phyloP scores from a whole-genome alignment of 2,888 invertebrate genomes.

The Limnephilus rhombicus region DNA sequence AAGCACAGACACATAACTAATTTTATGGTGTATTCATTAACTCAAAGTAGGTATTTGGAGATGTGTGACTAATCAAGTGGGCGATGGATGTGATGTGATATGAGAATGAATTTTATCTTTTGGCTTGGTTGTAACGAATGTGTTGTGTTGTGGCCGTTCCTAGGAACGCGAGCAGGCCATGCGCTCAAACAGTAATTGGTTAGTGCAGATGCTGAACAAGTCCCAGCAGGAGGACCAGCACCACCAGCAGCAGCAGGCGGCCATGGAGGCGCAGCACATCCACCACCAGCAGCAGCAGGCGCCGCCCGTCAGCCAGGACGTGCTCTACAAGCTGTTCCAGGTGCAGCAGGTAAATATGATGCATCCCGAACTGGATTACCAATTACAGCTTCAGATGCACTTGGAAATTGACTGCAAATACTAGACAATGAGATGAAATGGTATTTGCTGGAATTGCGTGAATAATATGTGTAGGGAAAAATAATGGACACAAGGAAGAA shows the following conservation, averaged over 20 bases:
- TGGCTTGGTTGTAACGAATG: not conserved
- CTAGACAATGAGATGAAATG: no score
- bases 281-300: constrained; percentile 81
- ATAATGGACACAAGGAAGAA: no score
- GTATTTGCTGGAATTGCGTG: no score
- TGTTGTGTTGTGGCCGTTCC: constrained; percentile 10
- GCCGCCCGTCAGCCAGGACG: constrained; percentile 77
- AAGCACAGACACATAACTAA: no score
- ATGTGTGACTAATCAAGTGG: no score
- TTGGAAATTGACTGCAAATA: no score
- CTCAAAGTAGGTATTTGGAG: no score
- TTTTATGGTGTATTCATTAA: no score
- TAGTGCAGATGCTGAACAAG: constrained; percentile 79
- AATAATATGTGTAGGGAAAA: no score
- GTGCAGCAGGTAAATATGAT: constrained; percentile 69
- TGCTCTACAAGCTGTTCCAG: constrained; percentile 79
- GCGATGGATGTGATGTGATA: no score
- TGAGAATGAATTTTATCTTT: not conserved
- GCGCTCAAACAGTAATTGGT: constrained; percentile 37
- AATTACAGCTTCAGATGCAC: no score
- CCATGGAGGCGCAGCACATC: constrained; percentile 68
- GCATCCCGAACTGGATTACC: no score
- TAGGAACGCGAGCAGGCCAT: constrained; percentile 30
- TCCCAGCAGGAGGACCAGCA: constrained; percentile 73
- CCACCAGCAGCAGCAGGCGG: constrained; percentile 72